Percentiles rank a stretch among this genome's conserved stretches.
Conservation (phyloP, 2,113 vertebrate species). For the Miniopterus natalensis region DNA sequence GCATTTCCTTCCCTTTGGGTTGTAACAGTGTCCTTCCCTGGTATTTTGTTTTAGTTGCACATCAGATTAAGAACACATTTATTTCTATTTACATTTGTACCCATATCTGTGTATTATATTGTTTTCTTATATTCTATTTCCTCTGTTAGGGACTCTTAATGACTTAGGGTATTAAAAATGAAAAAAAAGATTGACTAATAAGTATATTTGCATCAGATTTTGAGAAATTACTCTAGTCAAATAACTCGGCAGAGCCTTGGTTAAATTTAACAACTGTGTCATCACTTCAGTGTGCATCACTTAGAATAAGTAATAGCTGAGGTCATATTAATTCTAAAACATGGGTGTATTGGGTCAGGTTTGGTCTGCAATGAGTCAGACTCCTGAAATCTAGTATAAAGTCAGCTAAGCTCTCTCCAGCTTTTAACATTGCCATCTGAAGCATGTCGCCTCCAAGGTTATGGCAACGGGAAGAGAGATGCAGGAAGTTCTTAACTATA, state of each 20-base stretch:
- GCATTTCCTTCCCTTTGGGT: neutral
- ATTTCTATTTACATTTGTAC: neutral
- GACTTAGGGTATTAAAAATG: neutral
- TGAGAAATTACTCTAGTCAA: neutral
- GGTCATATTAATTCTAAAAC: neutral
- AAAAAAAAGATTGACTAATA: neutral
- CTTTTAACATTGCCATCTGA: neutral
- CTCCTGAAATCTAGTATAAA: neutral
- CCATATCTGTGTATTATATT: neutral
- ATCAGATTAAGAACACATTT: neutral
- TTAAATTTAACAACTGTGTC: neutral
- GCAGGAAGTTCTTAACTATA: neutral
- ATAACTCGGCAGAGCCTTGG: neutral
- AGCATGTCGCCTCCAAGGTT: neutral
- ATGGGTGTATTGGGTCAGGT: neutral
- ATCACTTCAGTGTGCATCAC: neutral
- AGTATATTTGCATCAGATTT: neutral
- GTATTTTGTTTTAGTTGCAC: neutral
- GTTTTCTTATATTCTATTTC: neutral
- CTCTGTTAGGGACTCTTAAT: neutral
- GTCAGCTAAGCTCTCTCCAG: neutral
- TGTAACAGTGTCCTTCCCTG: neutral
- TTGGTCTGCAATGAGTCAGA: neutral
- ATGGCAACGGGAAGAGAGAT: neutral
- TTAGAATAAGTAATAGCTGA: neutral